These are phyloP conservation scores for Anser brachyrhynchus DNA, from an alignment of 2,113 vertebrate genomes.

Conservation along the genomic window DNA sequence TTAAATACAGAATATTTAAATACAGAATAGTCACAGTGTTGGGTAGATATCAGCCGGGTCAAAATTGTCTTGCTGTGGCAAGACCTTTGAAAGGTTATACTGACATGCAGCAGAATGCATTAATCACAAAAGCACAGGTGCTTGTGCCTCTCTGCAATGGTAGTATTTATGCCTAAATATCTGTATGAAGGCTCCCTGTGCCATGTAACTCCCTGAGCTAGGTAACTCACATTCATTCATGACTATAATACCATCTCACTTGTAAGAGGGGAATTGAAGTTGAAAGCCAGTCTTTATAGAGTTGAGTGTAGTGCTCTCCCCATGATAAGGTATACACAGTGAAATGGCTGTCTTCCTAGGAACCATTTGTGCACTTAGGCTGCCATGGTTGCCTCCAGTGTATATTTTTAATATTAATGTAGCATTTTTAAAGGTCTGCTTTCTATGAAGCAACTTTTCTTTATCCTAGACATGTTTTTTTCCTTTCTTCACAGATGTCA, in stretches of 20 bases:
- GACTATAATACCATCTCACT: background rate
- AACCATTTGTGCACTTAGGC: background rate
- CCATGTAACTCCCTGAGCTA: background rate
- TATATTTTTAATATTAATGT: slow-evolving; percentile 34
- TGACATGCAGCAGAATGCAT: background rate
- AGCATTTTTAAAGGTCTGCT: slow-evolving; percentile 28
- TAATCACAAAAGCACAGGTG: background rate
- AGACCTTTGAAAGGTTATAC: background rate
- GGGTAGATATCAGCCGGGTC: background rate
- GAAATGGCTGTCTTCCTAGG: background rate
- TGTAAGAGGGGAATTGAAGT: background rate
- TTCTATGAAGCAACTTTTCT: slow-evolving; percentile 3
- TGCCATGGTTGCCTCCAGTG: background rate
- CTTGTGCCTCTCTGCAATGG: background rate
- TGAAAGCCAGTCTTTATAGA: background rate
- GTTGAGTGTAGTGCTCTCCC: background rate
- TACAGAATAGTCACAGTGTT: background rate
- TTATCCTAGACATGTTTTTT: background rate
- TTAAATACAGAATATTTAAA: background rate
- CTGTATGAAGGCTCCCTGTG: background rate
- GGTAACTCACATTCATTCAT: background rate
- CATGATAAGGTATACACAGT: background rate
- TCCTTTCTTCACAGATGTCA: background rate
- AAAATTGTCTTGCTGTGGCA: background rate
- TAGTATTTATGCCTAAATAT: background rate